Evolutionary conservation across 2,797 vertebrate genomes (phyloP).

Genomic region (Mycteria americana): DNA sequence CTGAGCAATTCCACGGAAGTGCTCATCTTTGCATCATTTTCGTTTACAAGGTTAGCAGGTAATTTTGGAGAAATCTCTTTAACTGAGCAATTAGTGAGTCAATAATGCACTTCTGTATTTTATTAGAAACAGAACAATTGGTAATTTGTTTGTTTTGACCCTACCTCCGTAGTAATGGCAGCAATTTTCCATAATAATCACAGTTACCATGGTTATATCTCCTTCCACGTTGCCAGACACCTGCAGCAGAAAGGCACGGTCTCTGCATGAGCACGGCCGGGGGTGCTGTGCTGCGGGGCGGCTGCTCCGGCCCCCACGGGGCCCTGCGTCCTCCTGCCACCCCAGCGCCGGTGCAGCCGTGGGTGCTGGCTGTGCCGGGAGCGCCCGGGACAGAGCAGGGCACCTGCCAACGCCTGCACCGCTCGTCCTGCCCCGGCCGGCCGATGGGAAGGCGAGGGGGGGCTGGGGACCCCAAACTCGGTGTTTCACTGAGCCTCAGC

Average conservation of each 20-base stretch:
- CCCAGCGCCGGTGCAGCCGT: rapidly evolving
- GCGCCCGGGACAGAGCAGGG: not conserved
- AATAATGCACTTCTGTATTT: not conserved
- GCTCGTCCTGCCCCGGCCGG: rapidly evolving
- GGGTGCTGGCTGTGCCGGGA: not conserved
- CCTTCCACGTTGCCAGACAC: not conserved
- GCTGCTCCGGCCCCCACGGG: not conserved
- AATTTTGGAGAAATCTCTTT: not conserved
- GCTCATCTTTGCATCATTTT: not conserved
- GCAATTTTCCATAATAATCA: not conserved
- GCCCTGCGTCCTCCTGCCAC: not conserved
- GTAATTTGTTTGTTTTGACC: conserved; percentile 46
- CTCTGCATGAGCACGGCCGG: not conserved
- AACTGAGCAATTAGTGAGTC: not conserved
- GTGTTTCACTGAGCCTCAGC: not conserved
- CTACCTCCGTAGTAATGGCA: not conserved
- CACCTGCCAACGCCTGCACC: not conserved
- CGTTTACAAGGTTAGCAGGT: not conserved
- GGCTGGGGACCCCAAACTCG: not conserved
- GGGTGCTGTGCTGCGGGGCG: not conserved
- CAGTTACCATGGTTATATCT: conserved; percentile 33
- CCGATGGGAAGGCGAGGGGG: no score
- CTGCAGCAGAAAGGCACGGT: not conserved
- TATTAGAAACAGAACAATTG: not conserved
- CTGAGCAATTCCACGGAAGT: not conserved